Conservation (phyloP, 2,113 vertebrate genomes). For the Bagarius yarrelli region DNA sequence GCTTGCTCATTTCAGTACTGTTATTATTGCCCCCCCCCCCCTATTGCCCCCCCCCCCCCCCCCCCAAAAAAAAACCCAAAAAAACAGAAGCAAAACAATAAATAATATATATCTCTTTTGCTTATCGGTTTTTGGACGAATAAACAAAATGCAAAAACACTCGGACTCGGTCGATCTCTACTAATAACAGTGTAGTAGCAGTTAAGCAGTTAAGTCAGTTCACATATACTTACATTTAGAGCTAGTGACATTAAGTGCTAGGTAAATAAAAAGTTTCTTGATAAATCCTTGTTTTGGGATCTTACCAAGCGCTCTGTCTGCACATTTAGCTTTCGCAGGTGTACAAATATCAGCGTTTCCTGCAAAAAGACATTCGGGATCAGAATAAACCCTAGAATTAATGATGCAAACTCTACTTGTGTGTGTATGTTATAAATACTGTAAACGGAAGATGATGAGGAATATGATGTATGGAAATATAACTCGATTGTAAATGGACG, state of each 20-base stretch:
- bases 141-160: too few species aligned
- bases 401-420: not conserved
- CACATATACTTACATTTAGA: not conserved
- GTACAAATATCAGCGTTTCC: constrained; percentile 93
- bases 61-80: too few species aligned
- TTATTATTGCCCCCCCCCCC: too few species aligned
- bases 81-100: too few species aligned
- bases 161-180: too few species aligned
- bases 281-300: not conserved
- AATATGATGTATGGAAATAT: not conserved
- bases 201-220: not conserved
- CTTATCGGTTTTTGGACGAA: too few species aligned
- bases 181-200: not conserved
- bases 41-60: too few species aligned
- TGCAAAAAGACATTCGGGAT: constrained; percentile 56
- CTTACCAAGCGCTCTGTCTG: constrained; percentile 90
- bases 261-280: too few species aligned
- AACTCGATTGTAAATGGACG: not conserved
- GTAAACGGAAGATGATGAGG: not conserved
- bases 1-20: too few species aligned
- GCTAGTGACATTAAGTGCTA: not conserved
- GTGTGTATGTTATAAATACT: not conserved
- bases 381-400: not conserved
- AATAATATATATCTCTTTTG: too few species aligned
- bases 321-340: constrained; percentile 93